These are phyloP conservation scores for Rhopalosiphum nymphaeae DNA, from an alignment of 2,888 invertebrate genomes.

Conservation along the genomic window DNA sequence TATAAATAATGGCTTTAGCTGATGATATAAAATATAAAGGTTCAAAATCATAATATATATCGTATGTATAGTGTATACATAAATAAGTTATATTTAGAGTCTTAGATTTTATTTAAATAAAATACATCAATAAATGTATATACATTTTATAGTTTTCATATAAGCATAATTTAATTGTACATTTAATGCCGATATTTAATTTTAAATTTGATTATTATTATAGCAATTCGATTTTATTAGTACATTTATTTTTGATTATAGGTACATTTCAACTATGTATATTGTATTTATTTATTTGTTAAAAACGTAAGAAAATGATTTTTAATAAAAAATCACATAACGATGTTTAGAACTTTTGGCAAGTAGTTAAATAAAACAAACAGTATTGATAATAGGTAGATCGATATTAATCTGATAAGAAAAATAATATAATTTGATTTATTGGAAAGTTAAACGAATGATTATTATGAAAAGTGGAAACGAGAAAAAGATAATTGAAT, in stretches of 20 bases:
- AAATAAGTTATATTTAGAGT: background rate
- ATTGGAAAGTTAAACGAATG: background rate
- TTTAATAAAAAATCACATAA: background rate
- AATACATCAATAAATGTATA: background rate
- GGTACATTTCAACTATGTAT: background rate
- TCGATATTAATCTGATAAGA: background rate
- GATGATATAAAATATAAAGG: background rate
- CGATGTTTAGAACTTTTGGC: background rate
- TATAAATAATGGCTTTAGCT: background rate
- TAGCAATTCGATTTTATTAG: background rate
- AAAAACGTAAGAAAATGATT: background rate
- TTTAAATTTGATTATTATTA: background rate
- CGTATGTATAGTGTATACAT: background rate
- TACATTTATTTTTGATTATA: background rate
- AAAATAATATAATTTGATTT: background rate
- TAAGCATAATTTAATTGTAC: background rate
- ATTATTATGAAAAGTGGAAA: background rate
- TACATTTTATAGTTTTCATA: background rate
- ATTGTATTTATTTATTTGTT: background rate
- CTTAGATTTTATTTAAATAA: background rate
- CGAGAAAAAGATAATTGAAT: background rate
- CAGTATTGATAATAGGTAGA: background rate
- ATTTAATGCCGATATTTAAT: background rate
- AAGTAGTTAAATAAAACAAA: background rate
- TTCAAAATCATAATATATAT: background rate